Base-by-base conservation (phyloP, 1,140 invertebrate genomes). In the Stenopsyche tienmushanensis region DNA sequence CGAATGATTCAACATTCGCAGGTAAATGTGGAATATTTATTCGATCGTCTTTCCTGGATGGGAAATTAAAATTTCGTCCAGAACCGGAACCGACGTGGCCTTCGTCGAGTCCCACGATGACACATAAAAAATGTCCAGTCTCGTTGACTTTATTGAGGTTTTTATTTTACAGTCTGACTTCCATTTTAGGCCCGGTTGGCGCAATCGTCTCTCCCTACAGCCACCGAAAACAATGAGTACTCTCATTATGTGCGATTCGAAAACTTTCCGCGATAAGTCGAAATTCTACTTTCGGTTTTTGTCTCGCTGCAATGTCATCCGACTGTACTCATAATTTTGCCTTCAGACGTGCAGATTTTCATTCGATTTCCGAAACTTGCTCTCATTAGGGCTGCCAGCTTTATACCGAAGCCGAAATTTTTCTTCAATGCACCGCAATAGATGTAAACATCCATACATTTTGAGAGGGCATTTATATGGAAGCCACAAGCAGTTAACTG, bases 281-380 rank as follows among this genome's bases (percentile, higher is more conserved):
- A 65, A 69, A 34, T 65, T 63, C 67, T 66, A 70, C 67, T 70
- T 70, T 70, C 67, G 55, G 67, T 70, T 70, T 70, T 70, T 70
- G 58, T 44, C 17, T 54, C 59, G 9, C 26, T 21, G 21, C 39
- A 18, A 24, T 25, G 23, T 17, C 45, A 49, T n/a, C n/a, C n/a
- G n/a, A n/a, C n/a, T n/a, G n/a, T 34, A 7, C 29, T 34, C 29
- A 13, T 34, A 34, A 5, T 34, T 34, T 13, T 34, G 29, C n/a
- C n/a, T n/a, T n/a, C n/a, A n/a, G n/a, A n/a, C n/a, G n/a, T n/a
- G n/a, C n/a, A n/a, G n/a, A n/a, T n/a, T n/a, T n/a, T n/a, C n/a
- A n/a, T n/a, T n/a, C n/a, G n/a, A n/a, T n/a, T n/a, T n/a, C n/a
- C n/a, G n/a, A n/a, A n/a, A n/a, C n/a, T n/a, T n/a, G n/a, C n/a